A percentile compares a stretch with the other conserved stretches of the same genome.
Conservation (phyloP, 2,113 vertebrate species). For the Sakesphorus luctuosus region DNA sequence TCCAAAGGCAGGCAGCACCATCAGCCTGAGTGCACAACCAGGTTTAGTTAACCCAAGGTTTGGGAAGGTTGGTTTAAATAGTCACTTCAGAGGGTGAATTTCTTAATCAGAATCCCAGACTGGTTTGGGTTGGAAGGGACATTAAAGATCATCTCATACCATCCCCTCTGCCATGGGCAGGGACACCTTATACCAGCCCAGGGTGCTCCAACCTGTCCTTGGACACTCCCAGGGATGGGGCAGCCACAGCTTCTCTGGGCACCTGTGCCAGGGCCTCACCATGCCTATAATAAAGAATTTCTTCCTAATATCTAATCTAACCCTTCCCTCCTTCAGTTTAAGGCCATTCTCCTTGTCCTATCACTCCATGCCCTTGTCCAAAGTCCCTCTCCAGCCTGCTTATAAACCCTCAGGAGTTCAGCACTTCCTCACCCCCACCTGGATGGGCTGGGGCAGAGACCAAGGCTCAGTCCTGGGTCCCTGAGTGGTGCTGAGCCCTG, state of each 20-base stretch:
- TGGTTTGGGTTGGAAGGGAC: neutral
- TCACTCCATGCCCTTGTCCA: neutral
- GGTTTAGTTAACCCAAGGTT: neutral
- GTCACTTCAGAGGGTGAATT: neutral
- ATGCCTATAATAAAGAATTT: neutral
- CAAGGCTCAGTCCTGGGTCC: rapidly evolving
- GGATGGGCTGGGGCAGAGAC: neutral
- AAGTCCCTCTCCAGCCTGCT: neutral
- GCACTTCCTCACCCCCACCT: neutral
- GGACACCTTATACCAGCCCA: no score
- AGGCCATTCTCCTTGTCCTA: neutral
- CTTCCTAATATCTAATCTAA: neutral
- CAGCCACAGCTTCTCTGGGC: neutral
- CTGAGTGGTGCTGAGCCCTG: neutral
- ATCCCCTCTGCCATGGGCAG: neutral
- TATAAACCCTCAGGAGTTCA: neutral
- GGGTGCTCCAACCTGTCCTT: neutral
- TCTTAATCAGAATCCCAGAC: neutral
- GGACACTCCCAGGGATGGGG: neutral
- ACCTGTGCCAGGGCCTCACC: neutral
- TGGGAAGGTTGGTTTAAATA: neutral
- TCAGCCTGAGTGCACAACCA: rapidly evolving
- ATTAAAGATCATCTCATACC: neutral
- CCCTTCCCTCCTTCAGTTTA: neutral
- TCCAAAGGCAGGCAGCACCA: neutral